Conservation (phyloP, 2,113 vertebrate species). For the Heterochromis multidens region DNA sequence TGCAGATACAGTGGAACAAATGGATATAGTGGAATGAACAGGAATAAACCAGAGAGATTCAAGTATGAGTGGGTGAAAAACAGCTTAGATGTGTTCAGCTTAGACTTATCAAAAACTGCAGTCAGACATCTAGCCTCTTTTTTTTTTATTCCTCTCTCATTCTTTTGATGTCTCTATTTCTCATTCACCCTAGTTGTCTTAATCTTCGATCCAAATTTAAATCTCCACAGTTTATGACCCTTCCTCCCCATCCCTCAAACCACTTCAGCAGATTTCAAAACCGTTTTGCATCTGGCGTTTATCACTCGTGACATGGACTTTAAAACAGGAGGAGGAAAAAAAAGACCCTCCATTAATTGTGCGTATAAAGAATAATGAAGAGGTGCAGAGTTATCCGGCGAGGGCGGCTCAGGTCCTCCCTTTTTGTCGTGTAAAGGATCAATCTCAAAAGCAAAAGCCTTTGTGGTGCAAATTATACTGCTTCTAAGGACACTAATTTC, state of each 20-base stretch:
- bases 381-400: conserved; percentile 39
- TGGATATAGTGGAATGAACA: too few species aligned
- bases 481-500: not conserved
- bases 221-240: conserved; percentile 43
- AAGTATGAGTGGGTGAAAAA: not conserved
- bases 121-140: not conserved
- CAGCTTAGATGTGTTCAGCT: not conserved
- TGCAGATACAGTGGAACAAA: not conserved
- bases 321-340: not conserved
- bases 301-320: conserved; percentile 63
- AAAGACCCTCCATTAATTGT: conserved; percentile 56
- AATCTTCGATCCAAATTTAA: conserved; percentile 29
- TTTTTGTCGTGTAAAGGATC: conserved; percentile 26
- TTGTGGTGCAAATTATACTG: conserved; percentile 39
- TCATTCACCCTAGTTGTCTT: not conserved
- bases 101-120: too few species aligned
- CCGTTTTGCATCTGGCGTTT: conserved; percentile 52
- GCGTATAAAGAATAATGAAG: conserved; percentile 54
- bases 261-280: conserved; percentile 56
- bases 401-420: conserved; percentile 9
- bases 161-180: conserved; percentile 33
- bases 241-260: conserved; percentile 33
- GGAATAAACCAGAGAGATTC: not conserved
- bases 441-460: conserved; percentile 24
- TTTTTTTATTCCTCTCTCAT: not conserved